Percentiles rank a stretch among this genome's conserved stretches.
phyloP scores from a whole-genome alignment of 37 sponge, comb jelly and placozoan genomes.

The Eunapius fragilis region DNA sequence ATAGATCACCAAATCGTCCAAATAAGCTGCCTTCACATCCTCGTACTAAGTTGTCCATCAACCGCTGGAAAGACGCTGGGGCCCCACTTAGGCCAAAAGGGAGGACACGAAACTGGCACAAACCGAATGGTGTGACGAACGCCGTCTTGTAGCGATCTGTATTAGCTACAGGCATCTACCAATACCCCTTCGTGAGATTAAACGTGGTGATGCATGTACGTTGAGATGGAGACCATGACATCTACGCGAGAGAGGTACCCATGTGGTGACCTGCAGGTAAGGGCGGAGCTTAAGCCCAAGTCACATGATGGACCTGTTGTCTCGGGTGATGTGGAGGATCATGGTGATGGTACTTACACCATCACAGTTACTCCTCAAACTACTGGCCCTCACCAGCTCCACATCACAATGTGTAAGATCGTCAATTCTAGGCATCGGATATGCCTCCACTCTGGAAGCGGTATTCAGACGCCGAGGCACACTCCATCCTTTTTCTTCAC shows the following conservation, averaged over 20 bases:
- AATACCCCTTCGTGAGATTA: no score
- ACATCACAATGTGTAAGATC: background rate
- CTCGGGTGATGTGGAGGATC: background rate
- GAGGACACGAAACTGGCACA: background rate
- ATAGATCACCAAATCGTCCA: no score
- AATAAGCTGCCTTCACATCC: no score
- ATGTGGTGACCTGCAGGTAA: background rate
- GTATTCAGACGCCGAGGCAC: no score
- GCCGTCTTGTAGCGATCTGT: constrained; percentile 6
- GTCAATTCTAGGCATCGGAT: background rate
- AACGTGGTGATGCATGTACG: no score
- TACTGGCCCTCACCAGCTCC: background rate
- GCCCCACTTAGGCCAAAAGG: no score
- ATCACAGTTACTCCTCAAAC: background rate
- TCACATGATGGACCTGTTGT: background rate
- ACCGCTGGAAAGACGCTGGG: no score
- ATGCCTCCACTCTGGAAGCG: no score
- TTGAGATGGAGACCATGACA: background rate
- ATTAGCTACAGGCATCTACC: no score
- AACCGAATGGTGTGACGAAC: constrained; percentile 8
- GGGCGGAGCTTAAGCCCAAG: background rate
- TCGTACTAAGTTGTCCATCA: no score
- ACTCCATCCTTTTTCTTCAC: no score
- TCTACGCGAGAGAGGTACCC: background rate
- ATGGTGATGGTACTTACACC: background rate